Conservation (phyloP, 2,888 invertebrate genomes). For the Tetrapedia diversipes region DNA sequence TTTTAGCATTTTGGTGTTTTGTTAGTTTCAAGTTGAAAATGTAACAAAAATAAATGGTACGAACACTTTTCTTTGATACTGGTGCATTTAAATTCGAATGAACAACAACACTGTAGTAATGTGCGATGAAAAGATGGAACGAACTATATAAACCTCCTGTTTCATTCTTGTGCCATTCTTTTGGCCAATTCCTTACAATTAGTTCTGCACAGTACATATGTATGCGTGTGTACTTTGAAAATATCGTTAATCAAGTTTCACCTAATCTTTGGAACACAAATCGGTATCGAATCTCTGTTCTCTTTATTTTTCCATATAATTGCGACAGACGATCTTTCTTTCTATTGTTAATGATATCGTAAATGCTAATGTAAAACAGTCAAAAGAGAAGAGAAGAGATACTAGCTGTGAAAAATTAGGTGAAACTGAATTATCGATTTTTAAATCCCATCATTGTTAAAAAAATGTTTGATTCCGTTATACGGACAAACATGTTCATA, state of each 20-base stretch:
- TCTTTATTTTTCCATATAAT: neutral
- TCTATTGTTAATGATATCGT: neutral
- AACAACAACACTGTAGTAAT: too few relatives aligned
- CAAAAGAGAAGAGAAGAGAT: neutral
- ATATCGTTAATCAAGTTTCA: conserved; percentile 30
- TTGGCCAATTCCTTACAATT: too few relatives aligned
- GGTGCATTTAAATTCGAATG: too few relatives aligned
- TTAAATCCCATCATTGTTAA: conserved; percentile 4
- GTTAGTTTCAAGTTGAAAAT: too few relatives aligned
- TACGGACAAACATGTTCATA: neutral
- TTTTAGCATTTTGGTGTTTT: too few relatives aligned
- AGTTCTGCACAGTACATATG: too few relatives aligned
- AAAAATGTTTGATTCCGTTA: neutral
- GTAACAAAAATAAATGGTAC: too few relatives aligned
- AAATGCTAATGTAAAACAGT: neutral
- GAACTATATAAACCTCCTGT: too few relatives aligned
- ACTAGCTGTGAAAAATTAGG: conserved; percentile 11
- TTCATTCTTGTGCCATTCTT: too few relatives aligned
- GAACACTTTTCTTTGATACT: too few relatives aligned
- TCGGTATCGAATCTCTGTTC: conserved; percentile 6
- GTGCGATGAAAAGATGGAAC: too few relatives aligned
- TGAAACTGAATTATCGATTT: conserved; percentile 27
- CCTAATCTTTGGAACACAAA: conserved; percentile 29
- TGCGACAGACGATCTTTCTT: neutral
- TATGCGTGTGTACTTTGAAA: neutral